Conservation (phyloP, 2,113 vertebrate genomes). For the Hippocampus zosterae region DNA sequence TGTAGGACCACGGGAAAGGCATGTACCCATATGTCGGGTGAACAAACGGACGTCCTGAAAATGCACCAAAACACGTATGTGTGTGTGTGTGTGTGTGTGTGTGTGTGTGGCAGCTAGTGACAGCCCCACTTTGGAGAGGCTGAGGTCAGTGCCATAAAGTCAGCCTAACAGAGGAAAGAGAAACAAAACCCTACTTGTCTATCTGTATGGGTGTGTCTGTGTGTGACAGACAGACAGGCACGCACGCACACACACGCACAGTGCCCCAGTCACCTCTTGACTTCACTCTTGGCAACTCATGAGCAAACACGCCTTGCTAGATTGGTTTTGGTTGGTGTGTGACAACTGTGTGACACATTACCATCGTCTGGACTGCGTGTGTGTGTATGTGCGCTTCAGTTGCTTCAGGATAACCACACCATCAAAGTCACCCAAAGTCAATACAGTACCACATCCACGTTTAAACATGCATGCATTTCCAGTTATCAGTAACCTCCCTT, state of each 20-base stretch:
- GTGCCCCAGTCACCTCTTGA: constrained; percentile 43
- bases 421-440: constrained; percentile 31
- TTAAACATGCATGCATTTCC: constrained; percentile 34
- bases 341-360: constrained; percentile 19
- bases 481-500: constrained; percentile 39
- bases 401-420: constrained; percentile 20
- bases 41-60: too few species aligned
- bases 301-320: constrained; percentile 42
- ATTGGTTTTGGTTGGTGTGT: constrained; percentile 16
- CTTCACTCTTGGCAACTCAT: constrained; percentile 37
- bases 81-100: background rate
- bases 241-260: background rate
- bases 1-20: too few species aligned
- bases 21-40: too few species aligned
- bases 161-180: constrained; percentile 11
- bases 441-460: constrained; percentile 35
- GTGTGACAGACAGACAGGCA: constrained; percentile 18
- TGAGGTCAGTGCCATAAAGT: constrained; percentile 57
- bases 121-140: constrained; percentile 52
- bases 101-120: constrained; percentile 46
- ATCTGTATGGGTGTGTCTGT: constrained; percentile 38
- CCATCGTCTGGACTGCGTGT: constrained; percentile 8
- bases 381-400: constrained; percentile 7
- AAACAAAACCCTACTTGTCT: constrained; percentile 57
- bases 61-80: too few species aligned